Evolutionary conservation across 2,888 invertebrate species (phyloP).

Genomic region (Anthophora plumipes): DNA sequence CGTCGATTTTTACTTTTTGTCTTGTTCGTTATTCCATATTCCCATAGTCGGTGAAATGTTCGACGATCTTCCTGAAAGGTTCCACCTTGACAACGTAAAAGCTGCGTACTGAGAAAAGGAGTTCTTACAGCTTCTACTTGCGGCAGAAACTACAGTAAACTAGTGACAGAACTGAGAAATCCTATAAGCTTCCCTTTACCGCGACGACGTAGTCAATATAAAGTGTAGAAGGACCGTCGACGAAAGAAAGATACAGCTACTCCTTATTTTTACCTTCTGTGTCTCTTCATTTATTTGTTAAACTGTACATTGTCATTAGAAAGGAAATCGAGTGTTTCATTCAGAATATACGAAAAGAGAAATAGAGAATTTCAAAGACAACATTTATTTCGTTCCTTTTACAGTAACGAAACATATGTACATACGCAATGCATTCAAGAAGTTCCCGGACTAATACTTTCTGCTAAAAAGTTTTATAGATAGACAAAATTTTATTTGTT

Average conservation of each 20-base stretch:
- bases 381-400: background rate
- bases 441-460: no score
- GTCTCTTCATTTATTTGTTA: constrained; percentile 29
- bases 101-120: constrained; percentile 53
- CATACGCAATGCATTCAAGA: no score
- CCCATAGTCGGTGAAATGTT: constrained; percentile 46
- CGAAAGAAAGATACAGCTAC: background rate
- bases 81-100: constrained; percentile 45
- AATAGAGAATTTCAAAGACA: background rate
- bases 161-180: constrained; percentile 63
- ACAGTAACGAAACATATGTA: background rate
- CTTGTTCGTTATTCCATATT: constrained; percentile 6
- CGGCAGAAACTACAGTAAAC: constrained; percentile 58
- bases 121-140: constrained; percentile 51
- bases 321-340: constrained; percentile 16
- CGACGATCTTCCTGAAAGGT: constrained; percentile 58
- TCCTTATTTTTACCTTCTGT: constrained; percentile 5
- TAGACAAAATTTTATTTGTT: no score
- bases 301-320: constrained; percentile 28
- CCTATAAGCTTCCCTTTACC: constrained; percentile 60
- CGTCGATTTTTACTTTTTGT: background rate
- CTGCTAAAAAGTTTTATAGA: no score
- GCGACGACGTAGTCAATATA: constrained; percentile 53
- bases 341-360: background rate
- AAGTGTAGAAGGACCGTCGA: constrained; percentile 44